A percentile compares a stretch with the other conserved stretches of the same genome.
phyloP scores from a whole-genome alignment of 37 sponge, comb jelly and placozoan species.

The Halichondria panicea region DNA sequence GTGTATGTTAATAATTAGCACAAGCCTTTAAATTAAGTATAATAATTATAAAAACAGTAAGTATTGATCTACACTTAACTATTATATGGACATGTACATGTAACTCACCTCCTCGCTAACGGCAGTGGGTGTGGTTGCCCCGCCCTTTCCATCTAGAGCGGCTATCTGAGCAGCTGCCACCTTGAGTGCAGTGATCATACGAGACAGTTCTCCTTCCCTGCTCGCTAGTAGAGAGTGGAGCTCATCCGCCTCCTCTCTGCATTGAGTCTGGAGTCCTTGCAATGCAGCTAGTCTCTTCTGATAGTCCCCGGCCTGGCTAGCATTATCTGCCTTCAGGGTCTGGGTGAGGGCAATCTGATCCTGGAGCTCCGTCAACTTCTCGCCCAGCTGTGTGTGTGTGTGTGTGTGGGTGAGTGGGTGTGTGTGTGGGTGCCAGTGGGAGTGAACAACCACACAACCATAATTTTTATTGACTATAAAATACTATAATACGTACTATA shows the following conservation, averaged over 20 bases:
- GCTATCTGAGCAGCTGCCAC: slow-evolving; percentile 28
- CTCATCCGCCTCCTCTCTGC: slow-evolving; percentile 23
- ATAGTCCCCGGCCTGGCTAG: slow-evolving; percentile 3
- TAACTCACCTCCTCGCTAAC: slow-evolving; percentile 4
- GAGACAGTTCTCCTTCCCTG: slow-evolving; percentile 21
- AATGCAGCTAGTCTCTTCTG: slow-evolving; percentile 3
- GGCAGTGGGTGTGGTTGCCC: not conserved
- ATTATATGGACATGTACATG: not conserved
- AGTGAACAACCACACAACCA: not conserved
- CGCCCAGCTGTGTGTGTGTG: not conserved
- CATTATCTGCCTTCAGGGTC: too few relatives aligned
- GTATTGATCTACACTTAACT: not conserved
- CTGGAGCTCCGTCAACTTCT: slow-evolving; percentile 1
- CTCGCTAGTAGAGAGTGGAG: not conserved
- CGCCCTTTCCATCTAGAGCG: not conserved
- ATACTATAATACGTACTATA: not conserved
- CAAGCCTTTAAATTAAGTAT: too few relatives aligned
- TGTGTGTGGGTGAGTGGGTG: not conserved
- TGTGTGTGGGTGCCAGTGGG: not conserved
- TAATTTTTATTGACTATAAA: not conserved
- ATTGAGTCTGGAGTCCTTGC: slow-evolving; percentile 17
- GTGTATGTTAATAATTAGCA: too few relatives aligned
- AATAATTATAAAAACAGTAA: not conserved
- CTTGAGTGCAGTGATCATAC: slow-evolving; percentile 18
- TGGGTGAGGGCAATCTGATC: too few relatives aligned